Conservation (phyloP, 2,113 vertebrate genomes). For the Brachirus orientalis region DNA sequence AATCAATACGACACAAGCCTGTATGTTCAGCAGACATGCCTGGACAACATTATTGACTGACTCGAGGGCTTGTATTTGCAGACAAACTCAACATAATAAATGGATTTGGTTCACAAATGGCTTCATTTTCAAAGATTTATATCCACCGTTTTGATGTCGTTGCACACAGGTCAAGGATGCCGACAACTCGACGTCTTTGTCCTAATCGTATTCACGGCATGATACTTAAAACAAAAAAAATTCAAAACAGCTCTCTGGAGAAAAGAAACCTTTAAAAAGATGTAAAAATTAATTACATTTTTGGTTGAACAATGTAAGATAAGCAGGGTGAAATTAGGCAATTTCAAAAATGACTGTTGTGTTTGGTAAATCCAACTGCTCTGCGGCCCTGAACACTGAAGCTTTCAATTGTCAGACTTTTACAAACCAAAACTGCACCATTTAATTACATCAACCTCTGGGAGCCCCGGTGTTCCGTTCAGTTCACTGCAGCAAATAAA, state of each 20-base stretch:
- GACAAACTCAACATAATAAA: conserved; percentile 9
- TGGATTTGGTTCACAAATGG: background rate
- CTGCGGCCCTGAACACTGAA: background rate
- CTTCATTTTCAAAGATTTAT: background rate
- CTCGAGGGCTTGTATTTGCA: conserved; percentile 3
- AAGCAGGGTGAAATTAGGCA: background rate
- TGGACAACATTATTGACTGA: conserved; percentile 41
- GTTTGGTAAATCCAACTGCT: background rate
- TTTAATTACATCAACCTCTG: conserved; percentile 16
- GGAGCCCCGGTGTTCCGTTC: background rate
- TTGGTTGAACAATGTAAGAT: background rate
- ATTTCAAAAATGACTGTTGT: background rate
- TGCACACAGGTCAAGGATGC: background rate
- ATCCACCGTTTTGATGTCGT: background rate
- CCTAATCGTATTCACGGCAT: background rate
- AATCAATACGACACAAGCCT: too few species aligned
- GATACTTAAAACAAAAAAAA: background rate
- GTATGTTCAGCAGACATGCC: too few species aligned
- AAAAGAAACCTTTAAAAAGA: background rate
- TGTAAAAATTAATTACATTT: background rate
- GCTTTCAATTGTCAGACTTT: conserved; percentile 11
- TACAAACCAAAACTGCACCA: background rate
- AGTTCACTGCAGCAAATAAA: background rate
- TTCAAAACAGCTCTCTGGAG: too few species aligned
- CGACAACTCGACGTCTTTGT: background rate